Percentiles rank a stretch among this genome's conserved stretches.
Evolutionary conservation across 2,888 invertebrate genomes (phyloP).

Genomic region (Parascotia fuliginaria): DNA sequence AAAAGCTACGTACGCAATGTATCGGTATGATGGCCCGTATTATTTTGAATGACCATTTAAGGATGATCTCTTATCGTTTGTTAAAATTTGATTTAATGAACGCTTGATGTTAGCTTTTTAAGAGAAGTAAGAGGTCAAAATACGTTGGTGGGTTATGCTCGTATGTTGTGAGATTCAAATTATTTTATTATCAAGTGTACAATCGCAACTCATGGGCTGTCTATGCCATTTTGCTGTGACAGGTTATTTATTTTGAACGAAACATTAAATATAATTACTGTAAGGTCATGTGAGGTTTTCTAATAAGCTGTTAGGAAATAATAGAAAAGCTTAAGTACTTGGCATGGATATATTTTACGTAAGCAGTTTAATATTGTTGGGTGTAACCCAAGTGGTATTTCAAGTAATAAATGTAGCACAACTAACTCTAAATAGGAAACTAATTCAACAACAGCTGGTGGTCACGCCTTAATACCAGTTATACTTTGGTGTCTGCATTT

Average conservation of each 20-base stretch:
- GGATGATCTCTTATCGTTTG: slow-evolving; percentile 37
- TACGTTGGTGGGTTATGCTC: slow-evolving; percentile 48
- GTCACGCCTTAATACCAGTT: slow-evolving; percentile 14
- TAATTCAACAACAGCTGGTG: slow-evolving; percentile 11
- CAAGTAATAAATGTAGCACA: slow-evolving; percentile 15
- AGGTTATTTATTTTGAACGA: slow-evolving; percentile 72
- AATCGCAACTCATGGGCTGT: slow-evolving; percentile 56
- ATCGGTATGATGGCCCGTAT: slow-evolving; percentile 50
- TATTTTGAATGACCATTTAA: slow-evolving; percentile 42
- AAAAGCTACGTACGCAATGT: slow-evolving; percentile 63
- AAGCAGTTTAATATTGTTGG: slow-evolving; percentile 3
- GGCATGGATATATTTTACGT: neutral
- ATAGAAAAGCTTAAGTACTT: neutral
- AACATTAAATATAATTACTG: slow-evolving; percentile 39
- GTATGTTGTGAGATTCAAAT: slow-evolving; percentile 57
- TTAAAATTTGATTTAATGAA: slow-evolving; percentile 12
- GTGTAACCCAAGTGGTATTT: neutral
- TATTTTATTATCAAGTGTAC: slow-evolving; percentile 70
- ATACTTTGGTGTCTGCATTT: slow-evolving; percentile 9
- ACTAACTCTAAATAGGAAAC: slow-evolving; percentile 17
- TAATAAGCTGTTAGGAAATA: neutral
- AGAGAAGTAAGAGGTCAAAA: slow-evolving; percentile 37
- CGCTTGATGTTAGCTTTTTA: slow-evolving; percentile 14
- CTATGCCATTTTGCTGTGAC: slow-evolving; percentile 62
- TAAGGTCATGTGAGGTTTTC: slow-evolving; percentile 36